A percentile compares a stretch with the other conserved stretches of the same genome.
Conservation (phyloP, 2,113 vertebrate species). For the Amphilophus citrinellus region DNA sequence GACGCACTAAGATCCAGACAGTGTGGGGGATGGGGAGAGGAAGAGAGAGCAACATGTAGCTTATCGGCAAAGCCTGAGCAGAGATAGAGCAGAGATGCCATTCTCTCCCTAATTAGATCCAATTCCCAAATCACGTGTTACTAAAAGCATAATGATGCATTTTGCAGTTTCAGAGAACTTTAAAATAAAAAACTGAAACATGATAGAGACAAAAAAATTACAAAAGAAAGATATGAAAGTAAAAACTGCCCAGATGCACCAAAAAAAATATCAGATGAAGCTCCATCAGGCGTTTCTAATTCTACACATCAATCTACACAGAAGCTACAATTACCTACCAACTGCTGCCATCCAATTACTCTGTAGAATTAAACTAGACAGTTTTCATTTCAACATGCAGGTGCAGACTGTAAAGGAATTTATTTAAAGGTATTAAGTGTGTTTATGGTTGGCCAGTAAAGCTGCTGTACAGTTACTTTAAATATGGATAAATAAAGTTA, state of each 20-base stretch:
- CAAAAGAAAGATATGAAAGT: background rate
- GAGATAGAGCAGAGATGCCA: background rate
- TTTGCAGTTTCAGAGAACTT: background rate
- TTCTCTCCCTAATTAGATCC: background rate
- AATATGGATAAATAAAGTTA: too few relatives aligned
- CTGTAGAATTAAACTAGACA: background rate
- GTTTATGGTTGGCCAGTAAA: too few relatives aligned
- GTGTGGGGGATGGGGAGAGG: background rate
- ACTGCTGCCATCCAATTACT: background rate
- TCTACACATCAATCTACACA: background rate
- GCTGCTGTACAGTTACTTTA: too few relatives aligned
- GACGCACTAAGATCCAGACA: conserved; percentile 7
- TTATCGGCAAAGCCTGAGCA: conserved; percentile 11
- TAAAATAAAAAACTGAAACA: background rate
- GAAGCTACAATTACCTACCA: background rate
- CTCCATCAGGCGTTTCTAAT: background rate
- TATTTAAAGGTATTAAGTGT: too few relatives aligned
- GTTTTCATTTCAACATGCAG: background rate
- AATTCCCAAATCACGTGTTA: background rate
- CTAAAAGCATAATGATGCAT: background rate
- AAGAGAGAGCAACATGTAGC: background rate
- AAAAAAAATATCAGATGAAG: background rate
- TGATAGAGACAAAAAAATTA: background rate
- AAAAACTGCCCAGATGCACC: background rate
- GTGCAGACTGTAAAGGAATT: too few relatives aligned